These are phyloP conservation scores for Polypterus senegalus DNA, from an alignment of 2,113 vertebrate genomes.

Conservation along the genomic window DNA sequence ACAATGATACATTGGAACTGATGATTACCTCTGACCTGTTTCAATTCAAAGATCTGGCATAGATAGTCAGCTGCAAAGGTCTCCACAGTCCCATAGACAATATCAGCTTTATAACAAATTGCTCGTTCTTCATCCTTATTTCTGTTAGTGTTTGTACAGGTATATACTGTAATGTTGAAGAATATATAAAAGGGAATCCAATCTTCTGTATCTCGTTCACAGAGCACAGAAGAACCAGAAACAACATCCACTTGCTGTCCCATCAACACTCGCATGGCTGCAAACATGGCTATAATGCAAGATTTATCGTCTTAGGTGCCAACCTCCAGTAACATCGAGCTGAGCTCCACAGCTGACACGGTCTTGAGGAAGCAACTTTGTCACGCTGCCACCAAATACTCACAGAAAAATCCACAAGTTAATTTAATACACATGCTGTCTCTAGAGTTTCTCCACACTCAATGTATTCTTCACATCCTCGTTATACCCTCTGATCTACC, in stretches of 20 bases:
- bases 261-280: conserved; percentile 28
- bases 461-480: no score
- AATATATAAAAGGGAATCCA: conserved; percentile 11
- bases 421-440: no score
- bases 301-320: conserved; percentile 42
- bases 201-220: conserved; percentile 9
- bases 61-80: conserved; percentile 38
- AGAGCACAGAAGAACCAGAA: conserved; percentile 19
- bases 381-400: no score
- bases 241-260: conserved; percentile 16
- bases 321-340: conserved; percentile 37
- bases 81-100: conserved; percentile 41
- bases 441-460: no score
- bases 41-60: conserved; percentile 18
- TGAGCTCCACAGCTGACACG: no score
- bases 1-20: conserved; percentile 37
- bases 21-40: conserved; percentile 23
- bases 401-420: no score
- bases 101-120: conserved; percentile 24
- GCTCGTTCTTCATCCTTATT: neutral
- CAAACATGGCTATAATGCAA: conserved; percentile 44
- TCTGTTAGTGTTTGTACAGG: conserved; percentile 32
- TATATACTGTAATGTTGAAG: conserved; percentile 20
- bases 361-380: no score
- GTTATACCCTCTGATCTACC: no score